Base-by-base conservation (phyloP, 2,113 vertebrate species). In the Phainopepla nitens region DNA sequence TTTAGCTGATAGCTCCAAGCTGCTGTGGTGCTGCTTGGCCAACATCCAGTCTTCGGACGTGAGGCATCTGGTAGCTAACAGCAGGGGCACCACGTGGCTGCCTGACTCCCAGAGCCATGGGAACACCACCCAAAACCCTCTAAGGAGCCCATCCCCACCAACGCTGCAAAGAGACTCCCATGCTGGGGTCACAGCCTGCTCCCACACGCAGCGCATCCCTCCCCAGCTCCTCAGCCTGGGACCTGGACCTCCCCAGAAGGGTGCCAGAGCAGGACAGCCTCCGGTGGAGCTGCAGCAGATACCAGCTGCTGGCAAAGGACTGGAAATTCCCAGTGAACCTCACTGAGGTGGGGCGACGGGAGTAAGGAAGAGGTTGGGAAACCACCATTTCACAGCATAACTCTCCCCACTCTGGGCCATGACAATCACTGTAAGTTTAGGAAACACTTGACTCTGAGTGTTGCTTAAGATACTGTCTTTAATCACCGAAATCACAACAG, bases 11-110 rank as follows among this genome's bases (percentile, higher is more conserved):
- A 41, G 31, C 35, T 24, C 41, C 6, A 4, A 16, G n/a, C 17
- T 56, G 20, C 60, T 42, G 42, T 7, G 9, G 42, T 58, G 54
- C 35, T 73, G 42, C 70, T 82, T 17, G 4, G 23, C 25, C 65
- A 41, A 18, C 23, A 35, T 19, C 11, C 19, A 9, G 0, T n/a
- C 62, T 39, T 49, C 0, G 1, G 56, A 6, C 0, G 0, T 1
- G 29, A 69, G 39, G 39, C 1, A 3, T 14, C 17, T 10, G 5
- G 57, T 6, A 5, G 3, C 18, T 9, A 5, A 28, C 0, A 31
- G 41, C 0, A 5, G 15, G 29, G 27, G 18, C 23, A 58, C 24
- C 53, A 8, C 8, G 1, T 0, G 4, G 25, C 70, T 17, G 1
- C n/a, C 64, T 28, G 50, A 57, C 41, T 61, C 33, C 36, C 77